Evolutionary conservation across 1,140 invertebrate genomes (phyloP).

Genomic region (Halictus rubicundus): DNA sequence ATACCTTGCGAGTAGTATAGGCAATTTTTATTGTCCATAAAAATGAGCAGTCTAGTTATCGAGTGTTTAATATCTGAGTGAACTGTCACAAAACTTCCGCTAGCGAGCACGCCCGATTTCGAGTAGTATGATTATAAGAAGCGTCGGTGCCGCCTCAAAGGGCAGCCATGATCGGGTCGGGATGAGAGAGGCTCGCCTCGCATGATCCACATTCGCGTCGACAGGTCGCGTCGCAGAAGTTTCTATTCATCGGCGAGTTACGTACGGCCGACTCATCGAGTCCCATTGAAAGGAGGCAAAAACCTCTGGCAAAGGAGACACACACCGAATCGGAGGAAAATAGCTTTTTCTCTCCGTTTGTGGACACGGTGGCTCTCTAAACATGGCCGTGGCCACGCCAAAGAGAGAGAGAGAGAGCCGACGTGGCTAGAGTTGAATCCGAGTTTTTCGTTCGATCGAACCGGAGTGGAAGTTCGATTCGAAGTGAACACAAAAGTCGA

Average conservation of each 20-base stretch:
- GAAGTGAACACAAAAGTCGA: background rate
- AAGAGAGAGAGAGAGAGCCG: too few species aligned
- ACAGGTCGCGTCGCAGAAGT: background rate
- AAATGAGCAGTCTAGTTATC: too few species aligned
- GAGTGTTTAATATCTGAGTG: too few species aligned
- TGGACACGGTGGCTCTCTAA: background rate
- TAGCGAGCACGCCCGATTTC: too few species aligned
- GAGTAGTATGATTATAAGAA: too few species aligned
- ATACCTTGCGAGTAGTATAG: too few species aligned
- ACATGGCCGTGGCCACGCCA: too few species aligned
- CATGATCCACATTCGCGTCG: conserved; percentile 9
- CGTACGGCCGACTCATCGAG: conserved; percentile 22
- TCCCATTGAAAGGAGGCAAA: conserved; percentile 35
- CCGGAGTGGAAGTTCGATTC: background rate
- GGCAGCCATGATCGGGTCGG: too few species aligned
- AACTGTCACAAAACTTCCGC: accelerated
- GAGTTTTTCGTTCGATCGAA: background rate
- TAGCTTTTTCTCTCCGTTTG: background rate
- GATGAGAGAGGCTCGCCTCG: conserved; percentile 9
- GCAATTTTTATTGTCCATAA: too few species aligned
- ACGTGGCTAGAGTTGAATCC: background rate
- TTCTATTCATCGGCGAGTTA: conserved; percentile 26
- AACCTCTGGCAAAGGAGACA: conserved; percentile 15
- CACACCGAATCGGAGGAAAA: conserved; percentile 24
- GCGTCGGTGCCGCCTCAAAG: too few species aligned